phyloP scores from a whole-genome alignment of 53 echinoderm and acorn worm genomes.

The Luidia sarsii region DNA sequence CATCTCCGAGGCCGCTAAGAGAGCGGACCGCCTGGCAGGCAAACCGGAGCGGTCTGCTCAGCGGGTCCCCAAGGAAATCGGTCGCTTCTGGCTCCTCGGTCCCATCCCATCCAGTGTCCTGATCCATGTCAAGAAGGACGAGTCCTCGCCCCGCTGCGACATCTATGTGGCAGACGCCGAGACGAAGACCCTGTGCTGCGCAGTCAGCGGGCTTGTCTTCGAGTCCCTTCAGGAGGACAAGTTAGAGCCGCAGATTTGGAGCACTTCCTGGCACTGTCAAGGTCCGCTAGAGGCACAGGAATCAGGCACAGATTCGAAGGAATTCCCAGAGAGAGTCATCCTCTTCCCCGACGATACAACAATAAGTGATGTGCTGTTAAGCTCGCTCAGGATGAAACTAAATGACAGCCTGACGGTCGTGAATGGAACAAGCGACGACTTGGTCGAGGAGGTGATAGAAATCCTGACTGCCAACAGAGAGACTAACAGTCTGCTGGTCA shows the following conservation, averaged over 20 bases:
- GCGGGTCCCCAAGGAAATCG: conserved; percentile 51
- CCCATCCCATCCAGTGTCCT: conserved; percentile 22
- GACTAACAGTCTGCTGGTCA: neutral
- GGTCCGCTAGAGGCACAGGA: neutral
- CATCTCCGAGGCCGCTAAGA: neutral
- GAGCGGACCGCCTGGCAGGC: neutral
- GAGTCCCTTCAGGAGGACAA: conserved; percentile 26
- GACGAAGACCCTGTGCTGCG: conserved; percentile 39
- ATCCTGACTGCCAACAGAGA: neutral
- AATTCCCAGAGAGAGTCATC: neutral
- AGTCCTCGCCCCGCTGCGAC: neutral
- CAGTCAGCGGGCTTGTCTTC: conserved; percentile 19
- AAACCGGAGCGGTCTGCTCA: neutral
- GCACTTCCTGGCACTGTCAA: conserved; percentile 11
- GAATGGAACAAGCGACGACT: neutral
- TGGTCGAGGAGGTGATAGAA: neutral
- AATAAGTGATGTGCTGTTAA: neutral
- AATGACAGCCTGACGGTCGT: too few relatives aligned
- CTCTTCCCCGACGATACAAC: conserved; percentile 18
- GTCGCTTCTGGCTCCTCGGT: conserved; percentile 2
- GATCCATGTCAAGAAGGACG: conserved; percentile 4
- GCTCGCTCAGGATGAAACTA: neutral
- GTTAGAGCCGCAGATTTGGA: conserved; percentile 35
- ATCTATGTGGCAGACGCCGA: conserved; percentile 59
- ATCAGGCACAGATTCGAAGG: neutral